Evolutionary conservation across 1,140 invertebrate genomes (phyloP), one percentile per base, ranked within the genome.

Genomic region (Himalopsyche phryganea): DNA sequence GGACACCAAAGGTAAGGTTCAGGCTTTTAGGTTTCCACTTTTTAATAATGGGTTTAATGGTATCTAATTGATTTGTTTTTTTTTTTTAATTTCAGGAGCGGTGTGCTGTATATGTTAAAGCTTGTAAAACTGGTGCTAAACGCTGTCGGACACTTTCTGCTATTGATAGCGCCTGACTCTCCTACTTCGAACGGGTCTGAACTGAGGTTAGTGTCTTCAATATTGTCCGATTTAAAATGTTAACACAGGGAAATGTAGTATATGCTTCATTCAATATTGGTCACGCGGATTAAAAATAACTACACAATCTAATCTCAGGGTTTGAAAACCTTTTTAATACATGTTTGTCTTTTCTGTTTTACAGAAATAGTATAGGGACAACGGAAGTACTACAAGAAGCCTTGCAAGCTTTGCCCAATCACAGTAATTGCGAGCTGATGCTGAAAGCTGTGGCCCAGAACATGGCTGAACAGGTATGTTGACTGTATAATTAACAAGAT

Each of bases 81-180:
- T 36, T 47, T 23, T 49, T 23, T 32, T 38, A 55, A 10, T 75
- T 75, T 59, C 69, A 78, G 76, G 17, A 87, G 89, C 40, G 92
- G 92, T 0, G 94, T 92, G 74, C 80, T 94, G 63, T 87, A 91
- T 42, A 86, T 96, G 44, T 77, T 98, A 45, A 91, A 93, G 72
- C 80, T 98, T 46, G 88, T 86, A 48, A 98, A 97, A 76, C 73
- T 98, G 18, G 82, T 94, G 60, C 77, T 98, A 2, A 94, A 90
- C 7, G 88, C 94, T 11, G 81, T 94, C 11, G 88, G 92, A 11
- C 91, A 90, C 67, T 82, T 87, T 18, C 79, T 89, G 71, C 78
- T 85, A 69, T 80, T 84, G 62, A 68, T 86, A 1, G 79, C 83
- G 59, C 83, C 86, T 44, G 79, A 83, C 56, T 71, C 76, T 65